phyloP scores from a whole-genome alignment of 2,797 vertebrate species.

The Harpagifer antarcticus region DNA sequence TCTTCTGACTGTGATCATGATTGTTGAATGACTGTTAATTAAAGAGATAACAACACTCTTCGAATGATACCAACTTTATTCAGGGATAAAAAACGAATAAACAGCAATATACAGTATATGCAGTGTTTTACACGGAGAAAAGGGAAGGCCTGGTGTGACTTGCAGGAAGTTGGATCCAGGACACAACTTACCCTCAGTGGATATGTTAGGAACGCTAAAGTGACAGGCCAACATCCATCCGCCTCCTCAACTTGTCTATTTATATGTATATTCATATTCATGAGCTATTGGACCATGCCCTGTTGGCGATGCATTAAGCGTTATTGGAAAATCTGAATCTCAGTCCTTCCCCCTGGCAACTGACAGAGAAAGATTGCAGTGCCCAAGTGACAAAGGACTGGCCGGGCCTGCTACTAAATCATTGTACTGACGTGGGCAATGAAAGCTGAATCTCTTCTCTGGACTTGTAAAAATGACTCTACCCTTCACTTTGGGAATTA shows the following conservation, averaged over 20 bases:
- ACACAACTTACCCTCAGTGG: constrained; percentile 74
- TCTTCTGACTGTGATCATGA: constrained; percentile 46
- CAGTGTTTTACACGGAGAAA: constrained; percentile 12
- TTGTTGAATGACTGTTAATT: constrained; percentile 70
- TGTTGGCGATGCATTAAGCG: constrained; percentile 83
- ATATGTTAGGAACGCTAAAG: constrained; percentile 81
- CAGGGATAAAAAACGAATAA: constrained; percentile 35
- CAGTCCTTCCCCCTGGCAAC: constrained; percentile 74
- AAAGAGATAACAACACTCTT: constrained; percentile 60
- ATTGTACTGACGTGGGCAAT: constrained; percentile 73
- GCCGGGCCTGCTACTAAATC: constrained; percentile 82
- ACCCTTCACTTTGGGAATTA: constrained; percentile 80
- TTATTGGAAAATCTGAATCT: constrained; percentile 85
- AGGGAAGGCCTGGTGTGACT: constrained; percentile 25
- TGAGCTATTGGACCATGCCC: constrained; percentile 82
- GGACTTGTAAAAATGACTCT: constrained; percentile 83
- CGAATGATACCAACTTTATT: constrained; percentile 64
- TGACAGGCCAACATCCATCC: constrained; percentile 84
- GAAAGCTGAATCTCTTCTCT: constrained; percentile 75
- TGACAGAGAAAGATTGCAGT: constrained; percentile 86
- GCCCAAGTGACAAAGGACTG: constrained; percentile 85
- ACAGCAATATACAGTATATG: neutral
- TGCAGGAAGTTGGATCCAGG: constrained; percentile 63
- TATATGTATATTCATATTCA: constrained; percentile 88
- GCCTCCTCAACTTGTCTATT: constrained; percentile 85